A percentile compares a stretch with the other conserved stretches of the same genome.
Evolutionary conservation across 2,888 invertebrate genomes (phyloP).

Genomic region (Meghimatium bilineatum): DNA sequence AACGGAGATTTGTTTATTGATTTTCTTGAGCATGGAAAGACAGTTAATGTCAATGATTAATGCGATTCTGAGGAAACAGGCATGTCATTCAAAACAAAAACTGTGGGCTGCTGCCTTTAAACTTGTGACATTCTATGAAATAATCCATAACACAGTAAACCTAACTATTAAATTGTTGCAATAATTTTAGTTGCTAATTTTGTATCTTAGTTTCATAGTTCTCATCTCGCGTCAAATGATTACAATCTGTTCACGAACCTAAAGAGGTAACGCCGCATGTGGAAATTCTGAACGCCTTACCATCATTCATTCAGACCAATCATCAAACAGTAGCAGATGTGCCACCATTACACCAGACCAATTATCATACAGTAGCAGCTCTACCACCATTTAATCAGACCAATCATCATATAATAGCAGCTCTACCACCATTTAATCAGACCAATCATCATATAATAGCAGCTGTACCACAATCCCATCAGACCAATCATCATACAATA

Average conservation of each 20-base stretch:
- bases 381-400: too few relatives aligned
- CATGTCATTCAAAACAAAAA: neutral
- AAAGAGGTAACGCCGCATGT: too few relatives aligned
- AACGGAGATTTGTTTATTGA: conserved; percentile 3
- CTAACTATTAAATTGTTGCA: neutral
- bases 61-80: neutral
- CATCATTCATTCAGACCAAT: too few relatives aligned
- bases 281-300: too few relatives aligned
- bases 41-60: neutral
- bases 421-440: too few relatives aligned
- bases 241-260: neutral
- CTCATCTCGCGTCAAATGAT: neutral
- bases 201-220: neutral
- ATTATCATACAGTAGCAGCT: too few relatives aligned
- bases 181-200: neutral
- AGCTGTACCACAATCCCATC: too few relatives aligned
- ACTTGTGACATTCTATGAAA: neutral
- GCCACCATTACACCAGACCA: too few relatives aligned
- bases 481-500: too few relatives aligned
- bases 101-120: neutral
- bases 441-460: too few relatives aligned
- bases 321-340: too few relatives aligned
- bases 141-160: neutral
- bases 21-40: conserved; percentile 4
- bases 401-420: too few relatives aligned